These are phyloP conservation scores for Cyrtorhinus lividipennis DNA, from an alignment of 1,140 invertebrate species.

Conservation along the genomic window DNA sequence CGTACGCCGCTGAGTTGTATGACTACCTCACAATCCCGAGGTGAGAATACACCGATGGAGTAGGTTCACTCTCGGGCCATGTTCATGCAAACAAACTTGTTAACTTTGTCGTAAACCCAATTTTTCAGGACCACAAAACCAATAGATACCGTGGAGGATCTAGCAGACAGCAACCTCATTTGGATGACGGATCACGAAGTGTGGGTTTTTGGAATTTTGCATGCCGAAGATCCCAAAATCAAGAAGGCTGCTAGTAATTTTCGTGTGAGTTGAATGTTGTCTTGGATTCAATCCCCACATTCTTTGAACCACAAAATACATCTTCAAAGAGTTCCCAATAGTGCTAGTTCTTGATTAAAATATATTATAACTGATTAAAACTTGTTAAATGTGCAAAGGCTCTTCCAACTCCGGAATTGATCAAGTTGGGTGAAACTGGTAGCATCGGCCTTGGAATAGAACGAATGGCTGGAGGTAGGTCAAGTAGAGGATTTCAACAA, in stretches of 20 bases:
- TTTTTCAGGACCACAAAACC: conserved; percentile 5
- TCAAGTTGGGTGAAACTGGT: background rate
- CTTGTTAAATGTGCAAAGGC: too few relatives aligned
- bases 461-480: background rate
- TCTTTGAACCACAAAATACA: too few relatives aligned
- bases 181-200: conserved; percentile 5
- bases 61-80: too few relatives aligned
- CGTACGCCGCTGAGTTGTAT: background rate
- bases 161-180: background rate
- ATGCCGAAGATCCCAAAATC: background rate
- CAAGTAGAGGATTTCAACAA: too few relatives aligned
- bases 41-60: background rate
- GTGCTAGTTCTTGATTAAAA: background rate
- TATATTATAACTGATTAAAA: too few relatives aligned
- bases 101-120: too few relatives aligned
- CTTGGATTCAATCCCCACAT: too few relatives aligned
- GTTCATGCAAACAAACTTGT: too few relatives aligned
- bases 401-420: background rate
- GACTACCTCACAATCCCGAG: background rate
- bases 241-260: background rate
- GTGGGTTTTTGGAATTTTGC: background rate
- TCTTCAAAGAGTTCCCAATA: too few relatives aligned
- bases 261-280: background rate
- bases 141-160: background rate
- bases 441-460: background rate